These are phyloP conservation scores for Orchesellides sinensis DNA, from an alignment of 2,888 invertebrate species.

Conservation along the genomic window DNA sequence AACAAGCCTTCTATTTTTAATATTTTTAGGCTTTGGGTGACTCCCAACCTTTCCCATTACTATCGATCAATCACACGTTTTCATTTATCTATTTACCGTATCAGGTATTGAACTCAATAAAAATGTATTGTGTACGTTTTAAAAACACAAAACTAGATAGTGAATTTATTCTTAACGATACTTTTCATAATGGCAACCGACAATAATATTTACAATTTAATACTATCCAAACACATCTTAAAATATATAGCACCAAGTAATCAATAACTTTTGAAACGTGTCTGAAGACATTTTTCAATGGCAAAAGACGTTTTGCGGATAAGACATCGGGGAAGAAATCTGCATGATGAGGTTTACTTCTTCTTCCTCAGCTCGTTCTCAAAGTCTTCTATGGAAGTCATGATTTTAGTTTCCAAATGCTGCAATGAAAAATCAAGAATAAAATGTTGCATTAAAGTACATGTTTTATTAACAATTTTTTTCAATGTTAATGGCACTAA, in stretches of 20 bases:
- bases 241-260: slow-evolving; percentile 25
- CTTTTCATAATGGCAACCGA: no score
- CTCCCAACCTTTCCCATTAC: no score
- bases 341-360: no score
- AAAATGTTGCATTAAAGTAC: neutral
- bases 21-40: no score
- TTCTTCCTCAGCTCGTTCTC: slow-evolving; percentile 51
- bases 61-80: neutral
- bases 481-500: neutral
- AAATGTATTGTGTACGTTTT: no score
- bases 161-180: neutral
- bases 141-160: neutral
- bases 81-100: neutral
- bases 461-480: neutral
- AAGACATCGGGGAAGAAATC: no score
- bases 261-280: neutral
- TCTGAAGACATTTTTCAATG: neutral
- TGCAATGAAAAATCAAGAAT: neutral
- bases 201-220: neutral
- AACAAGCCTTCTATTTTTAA: no score
- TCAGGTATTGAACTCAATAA: no score
- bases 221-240: neutral
- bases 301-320: neutral
- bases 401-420: slow-evolving; percentile 13
- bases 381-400: neutral